A percentile compares a stretch with the other conserved stretches of the same genome.
These are phyloP conservation scores for Anoura caudifer DNA, from an alignment of 2,113 vertebrate genomes.

Conservation along the genomic window DNA sequence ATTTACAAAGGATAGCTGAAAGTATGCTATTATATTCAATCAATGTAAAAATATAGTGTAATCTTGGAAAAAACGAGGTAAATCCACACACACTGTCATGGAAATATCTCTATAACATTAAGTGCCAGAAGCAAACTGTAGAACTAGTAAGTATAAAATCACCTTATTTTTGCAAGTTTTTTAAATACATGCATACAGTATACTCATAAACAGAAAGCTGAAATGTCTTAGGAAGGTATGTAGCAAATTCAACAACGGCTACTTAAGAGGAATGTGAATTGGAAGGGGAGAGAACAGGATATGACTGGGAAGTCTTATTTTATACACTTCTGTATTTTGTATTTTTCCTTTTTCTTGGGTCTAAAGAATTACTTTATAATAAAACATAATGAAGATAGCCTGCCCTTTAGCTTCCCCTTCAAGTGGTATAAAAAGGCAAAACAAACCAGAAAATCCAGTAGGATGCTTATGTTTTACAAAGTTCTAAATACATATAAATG, in stretches of 20 bases:
- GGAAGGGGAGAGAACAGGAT: neutral
- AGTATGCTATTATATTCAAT: neutral
- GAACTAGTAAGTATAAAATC: neutral
- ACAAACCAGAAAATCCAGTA: neutral
- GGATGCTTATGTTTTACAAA: neutral
- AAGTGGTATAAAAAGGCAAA: neutral
- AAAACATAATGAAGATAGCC: neutral
- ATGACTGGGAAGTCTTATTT: neutral
- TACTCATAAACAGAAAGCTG: neutral
- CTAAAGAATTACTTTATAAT: neutral
- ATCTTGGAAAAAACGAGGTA: neutral
- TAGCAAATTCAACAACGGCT: neutral
- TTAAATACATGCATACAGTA: neutral
- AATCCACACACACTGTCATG: neutral
- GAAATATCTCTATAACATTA: neutral
- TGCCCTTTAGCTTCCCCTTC: neutral
- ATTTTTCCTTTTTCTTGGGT: neutral
- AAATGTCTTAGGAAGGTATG: neutral
- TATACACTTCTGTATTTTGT: neutral
- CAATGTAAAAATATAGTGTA: neutral
- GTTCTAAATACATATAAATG: conserved; percentile 8
- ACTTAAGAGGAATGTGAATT: neutral
- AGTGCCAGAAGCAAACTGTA: neutral
- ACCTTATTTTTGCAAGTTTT: neutral
- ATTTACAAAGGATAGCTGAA: neutral